Evolutionary conservation across 2,888 invertebrate species (phyloP).

Genomic region (Acronicta aceris): DNA sequence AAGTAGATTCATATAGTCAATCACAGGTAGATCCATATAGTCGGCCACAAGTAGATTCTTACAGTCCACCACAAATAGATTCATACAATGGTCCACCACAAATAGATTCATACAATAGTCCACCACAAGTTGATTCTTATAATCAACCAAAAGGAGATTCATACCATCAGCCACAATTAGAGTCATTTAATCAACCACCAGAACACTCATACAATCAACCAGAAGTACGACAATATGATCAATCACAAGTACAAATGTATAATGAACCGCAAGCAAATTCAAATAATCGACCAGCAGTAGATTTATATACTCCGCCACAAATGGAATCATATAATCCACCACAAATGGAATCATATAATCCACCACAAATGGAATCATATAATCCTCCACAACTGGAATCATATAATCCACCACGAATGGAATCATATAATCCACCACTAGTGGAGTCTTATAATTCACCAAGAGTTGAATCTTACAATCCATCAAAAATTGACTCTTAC

Average conservation of each 20-base stretch:
- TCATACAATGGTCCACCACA: neutral
- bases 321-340: neutral
- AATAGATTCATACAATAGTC: neutral
- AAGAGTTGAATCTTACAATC: neutral
- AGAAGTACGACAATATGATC: neutral
- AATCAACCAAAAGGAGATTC: conserved; percentile 8
- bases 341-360: conserved; percentile 11
- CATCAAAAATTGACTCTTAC: neutral
- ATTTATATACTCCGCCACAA: neutral
- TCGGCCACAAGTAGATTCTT: neutral
- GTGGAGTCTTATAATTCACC: neutral
- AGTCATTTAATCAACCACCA: conserved; percentile 11
- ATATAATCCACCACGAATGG: neutral
- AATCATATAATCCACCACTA: neutral
- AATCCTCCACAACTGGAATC: neutral
- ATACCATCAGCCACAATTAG: conserved; percentile 3
- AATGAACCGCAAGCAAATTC: conserved; percentile 1
- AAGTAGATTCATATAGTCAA: conserved; percentile 8
- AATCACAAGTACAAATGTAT: neutral
- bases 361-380: conserved; percentile 1
- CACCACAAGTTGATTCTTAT: conserved; percentile 3
- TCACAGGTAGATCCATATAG: conserved; percentile 1
- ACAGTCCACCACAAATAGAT: too few species aligned
- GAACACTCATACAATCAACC: conserved; percentile 1
- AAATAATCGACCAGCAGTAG: neutral